Base-by-base conservation (phyloP, 2,888 invertebrate species). In the Rambutsinella grinnellia region DNA sequence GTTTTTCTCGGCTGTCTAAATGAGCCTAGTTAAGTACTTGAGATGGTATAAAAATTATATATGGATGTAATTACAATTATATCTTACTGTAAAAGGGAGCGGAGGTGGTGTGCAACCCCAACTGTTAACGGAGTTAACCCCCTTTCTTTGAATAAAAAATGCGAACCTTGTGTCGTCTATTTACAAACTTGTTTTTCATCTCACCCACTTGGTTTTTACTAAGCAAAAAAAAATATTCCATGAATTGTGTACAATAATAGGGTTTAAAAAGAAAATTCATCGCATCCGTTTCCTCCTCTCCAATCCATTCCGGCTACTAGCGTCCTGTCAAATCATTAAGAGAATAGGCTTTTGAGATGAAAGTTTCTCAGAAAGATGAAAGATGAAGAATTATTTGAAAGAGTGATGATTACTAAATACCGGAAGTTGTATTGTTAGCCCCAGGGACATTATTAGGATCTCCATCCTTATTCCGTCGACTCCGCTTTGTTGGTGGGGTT, bases 151-250 rank as follows among this genome's bases (percentile, higher is more conserved):
- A 75, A 68, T 61, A 75, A 75, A 49, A n/a, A n/a, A 74, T 68
- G 68, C 74, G 60, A 66, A 68, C 75, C 75, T 75, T 75, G 67
- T 75, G 61, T 75, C 68, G 75, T 75, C 67, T 75, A 75, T 63
- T 62, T 58, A 72, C 54, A 19, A 36, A 36, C 36, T 13, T 8
- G 36, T 13, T 36, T 8, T 53, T 53, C 13, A 53, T 53, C 21
- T 19, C 5, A 19, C 13, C 5, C 13, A 36, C 13, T 36, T 36
- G 36, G 6, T 36, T 36, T 36, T n/a, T n/a, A n/a, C n/a, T n/a
- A n/a, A n/a, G n/a, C 36, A 36, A 36, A 36, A 36, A 5, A 36
- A 36, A 8, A 36, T 36, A 8, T 36, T 36, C 13, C 13, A 36
- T 36, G 36, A 36, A 36, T 13, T 8, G 36, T 36, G 5, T 36